Evolutionary conservation across 2,888 invertebrate genomes (phyloP).

Genomic region (Drosophila phalerata): DNA sequence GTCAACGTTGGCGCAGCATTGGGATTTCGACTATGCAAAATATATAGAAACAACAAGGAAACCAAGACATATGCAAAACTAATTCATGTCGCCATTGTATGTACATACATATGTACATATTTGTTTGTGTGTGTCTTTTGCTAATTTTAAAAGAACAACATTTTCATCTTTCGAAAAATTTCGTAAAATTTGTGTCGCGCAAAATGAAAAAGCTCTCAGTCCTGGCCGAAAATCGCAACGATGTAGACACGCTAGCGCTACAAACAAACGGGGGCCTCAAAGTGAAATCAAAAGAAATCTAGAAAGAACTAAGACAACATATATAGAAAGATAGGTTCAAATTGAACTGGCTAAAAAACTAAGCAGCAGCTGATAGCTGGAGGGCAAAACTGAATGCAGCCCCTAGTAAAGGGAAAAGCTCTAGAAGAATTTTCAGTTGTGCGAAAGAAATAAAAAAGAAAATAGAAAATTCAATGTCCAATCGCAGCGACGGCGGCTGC

Average conservation of each 20-base stretch:
- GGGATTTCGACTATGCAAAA: conserved; percentile 20
- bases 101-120: conserved; percentile 14
- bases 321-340: conserved; percentile 8
- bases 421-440: conserved; percentile 46
- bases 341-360: conserved; percentile 11
- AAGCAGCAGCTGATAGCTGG: background rate
- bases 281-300: conserved; percentile 21
- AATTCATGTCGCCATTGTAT: conserved; percentile 55
- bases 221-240: conserved; percentile 84
- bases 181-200: conserved; percentile 74
- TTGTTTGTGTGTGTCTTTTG: conserved; percentile 55
- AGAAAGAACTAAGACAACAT: background rate
- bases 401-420: conserved; percentile 35
- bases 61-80: conserved; percentile 40
- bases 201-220: conserved; percentile 83
- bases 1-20: conserved; percentile 5
- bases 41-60: conserved; percentile 45
- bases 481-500: conserved; percentile 62
- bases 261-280: conserved; percentile 30
- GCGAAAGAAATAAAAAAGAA: conserved; percentile 49
- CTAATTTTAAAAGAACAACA: conserved; percentile 80
- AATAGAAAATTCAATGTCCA: conserved; percentile 79
- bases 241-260: conserved; percentile 81
- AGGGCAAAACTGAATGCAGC: background rate
- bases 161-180: conserved; percentile 76